Conservation (phyloP, 2,888 invertebrate genomes). For the Eupithecia exiguata region DNA sequence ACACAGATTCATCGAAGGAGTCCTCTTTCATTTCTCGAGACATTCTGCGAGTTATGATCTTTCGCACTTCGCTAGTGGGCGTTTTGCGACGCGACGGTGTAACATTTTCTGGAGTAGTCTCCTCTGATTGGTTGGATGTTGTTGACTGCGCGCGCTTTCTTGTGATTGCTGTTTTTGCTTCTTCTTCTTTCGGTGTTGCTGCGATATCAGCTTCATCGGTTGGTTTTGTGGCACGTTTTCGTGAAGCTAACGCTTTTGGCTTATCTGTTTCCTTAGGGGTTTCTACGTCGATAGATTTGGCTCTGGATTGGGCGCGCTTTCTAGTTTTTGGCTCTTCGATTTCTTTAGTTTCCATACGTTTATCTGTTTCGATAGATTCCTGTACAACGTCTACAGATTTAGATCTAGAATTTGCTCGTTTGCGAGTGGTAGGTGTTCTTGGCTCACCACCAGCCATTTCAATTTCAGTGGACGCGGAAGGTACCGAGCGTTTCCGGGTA, state of each 20-base stretch:
- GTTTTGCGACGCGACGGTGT: constrained; percentile 61
- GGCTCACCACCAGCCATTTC: constrained; percentile 25
- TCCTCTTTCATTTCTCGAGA: constrained; percentile 70
- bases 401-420: constrained; percentile 36
- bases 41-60: constrained; percentile 70
- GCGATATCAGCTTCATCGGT: constrained; percentile 30
- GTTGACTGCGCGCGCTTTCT: constrained; percentile 66
- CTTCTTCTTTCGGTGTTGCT: constrained; percentile 35
- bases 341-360: constrained; percentile 11
- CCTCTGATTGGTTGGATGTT: constrained; percentile 57
- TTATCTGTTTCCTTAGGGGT: constrained; percentile 55
- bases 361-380: constrained; percentile 8
- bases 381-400: constrained; percentile 25
- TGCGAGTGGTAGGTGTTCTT: constrained; percentile 35
- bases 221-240: constrained; percentile 53
- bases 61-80: constrained; percentile 67
- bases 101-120: constrained; percentile 54
- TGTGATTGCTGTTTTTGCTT: constrained; percentile 61
- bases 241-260: constrained; percentile 58
- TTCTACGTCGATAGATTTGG: constrained; percentile 22
- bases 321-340: constrained; percentile 46
- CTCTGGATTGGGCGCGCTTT: constrained; percentile 61
- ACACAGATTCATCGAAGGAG: constrained; percentile 65
- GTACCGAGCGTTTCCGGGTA: constrained; percentile 52
- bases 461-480: constrained; percentile 51